Percentiles rank a stretch among this genome's conserved stretches.
Conservation (phyloP, 2,113 vertebrate genomes). For the Psittacara wagleri region DNA sequence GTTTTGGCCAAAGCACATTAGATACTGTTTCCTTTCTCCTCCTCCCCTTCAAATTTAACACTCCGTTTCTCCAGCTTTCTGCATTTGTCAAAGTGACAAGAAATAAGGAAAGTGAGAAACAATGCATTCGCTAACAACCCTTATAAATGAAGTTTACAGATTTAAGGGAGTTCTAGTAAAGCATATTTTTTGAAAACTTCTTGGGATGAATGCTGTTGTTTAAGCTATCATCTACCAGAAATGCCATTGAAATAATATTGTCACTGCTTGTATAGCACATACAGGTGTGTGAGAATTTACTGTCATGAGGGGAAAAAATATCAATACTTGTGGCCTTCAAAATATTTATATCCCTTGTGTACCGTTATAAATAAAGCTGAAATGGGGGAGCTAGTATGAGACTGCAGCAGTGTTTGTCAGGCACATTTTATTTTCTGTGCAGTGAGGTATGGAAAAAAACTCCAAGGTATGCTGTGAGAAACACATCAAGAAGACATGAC, state of each 20-base stretch:
- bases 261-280: fast-evolving
- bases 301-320: not conserved
- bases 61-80: not conserved
- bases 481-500: not conserved
- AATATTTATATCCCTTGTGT: not conserved
- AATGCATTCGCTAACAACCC: fast-evolving
- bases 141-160: not conserved
- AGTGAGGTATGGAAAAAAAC: not conserved
- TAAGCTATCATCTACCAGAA: not conserved
- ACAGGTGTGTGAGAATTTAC: not conserved
- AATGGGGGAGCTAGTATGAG: not conserved
- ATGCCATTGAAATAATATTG: not conserved
- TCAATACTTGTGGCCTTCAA: not conserved
- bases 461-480: not conserved
- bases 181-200: not conserved
- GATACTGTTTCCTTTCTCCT: not conserved
- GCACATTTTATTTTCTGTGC: not conserved
- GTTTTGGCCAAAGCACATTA: not conserved
- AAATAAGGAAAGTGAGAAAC: not conserved
- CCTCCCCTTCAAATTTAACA: not conserved
- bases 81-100: not conserved
- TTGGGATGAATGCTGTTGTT: not conserved
- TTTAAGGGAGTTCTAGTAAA: not conserved
- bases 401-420: not conserved
- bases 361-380: not conserved